Evolutionary conservation across 2,797 vertebrate genomes (phyloP).

Genomic region (Xiphophorus birchmanni): DNA sequence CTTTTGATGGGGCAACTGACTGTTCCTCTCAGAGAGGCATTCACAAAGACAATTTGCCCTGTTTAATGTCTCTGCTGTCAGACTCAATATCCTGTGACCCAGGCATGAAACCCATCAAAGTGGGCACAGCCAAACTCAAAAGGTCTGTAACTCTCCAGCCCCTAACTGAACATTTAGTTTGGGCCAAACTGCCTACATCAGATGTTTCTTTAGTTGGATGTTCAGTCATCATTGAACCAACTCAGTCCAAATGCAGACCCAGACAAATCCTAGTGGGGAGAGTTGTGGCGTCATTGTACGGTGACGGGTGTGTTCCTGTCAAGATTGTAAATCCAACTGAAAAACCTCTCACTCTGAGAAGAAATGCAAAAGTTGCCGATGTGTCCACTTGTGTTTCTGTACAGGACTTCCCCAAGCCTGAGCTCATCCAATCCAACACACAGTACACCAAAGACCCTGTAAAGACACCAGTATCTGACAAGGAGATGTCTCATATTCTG

Average conservation of each 20-base stretch:
- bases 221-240: constrained; percentile 25
- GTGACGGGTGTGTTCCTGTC: constrained; percentile 38
- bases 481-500: neutral
- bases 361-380: constrained; percentile 24
- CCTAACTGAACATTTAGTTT: constrained; percentile 27
- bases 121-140: constrained; percentile 21
- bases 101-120: too few relatives aligned
- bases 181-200: constrained; percentile 24
- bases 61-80: constrained; percentile 21
- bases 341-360: neutral
- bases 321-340: neutral
- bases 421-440: neutral
- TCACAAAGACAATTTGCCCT: neutral
- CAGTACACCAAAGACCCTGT: neutral
- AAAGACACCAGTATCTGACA: neutral
- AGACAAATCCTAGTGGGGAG: constrained; percentile 27
- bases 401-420: constrained; percentile 16
- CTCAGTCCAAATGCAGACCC: constrained; percentile 9
- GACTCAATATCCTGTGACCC: neutral
- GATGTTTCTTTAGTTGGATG: neutral
- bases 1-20: neutral
- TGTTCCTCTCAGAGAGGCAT: neutral
- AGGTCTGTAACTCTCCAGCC: constrained; percentile 18
- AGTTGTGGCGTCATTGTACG: constrained; percentile 35
- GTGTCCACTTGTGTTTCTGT: constrained; percentile 15